These are phyloP conservation scores for Dendrocincla fuliginosa DNA, from an alignment of 2,797 vertebrate genomes.

Conservation along the genomic window DNA sequence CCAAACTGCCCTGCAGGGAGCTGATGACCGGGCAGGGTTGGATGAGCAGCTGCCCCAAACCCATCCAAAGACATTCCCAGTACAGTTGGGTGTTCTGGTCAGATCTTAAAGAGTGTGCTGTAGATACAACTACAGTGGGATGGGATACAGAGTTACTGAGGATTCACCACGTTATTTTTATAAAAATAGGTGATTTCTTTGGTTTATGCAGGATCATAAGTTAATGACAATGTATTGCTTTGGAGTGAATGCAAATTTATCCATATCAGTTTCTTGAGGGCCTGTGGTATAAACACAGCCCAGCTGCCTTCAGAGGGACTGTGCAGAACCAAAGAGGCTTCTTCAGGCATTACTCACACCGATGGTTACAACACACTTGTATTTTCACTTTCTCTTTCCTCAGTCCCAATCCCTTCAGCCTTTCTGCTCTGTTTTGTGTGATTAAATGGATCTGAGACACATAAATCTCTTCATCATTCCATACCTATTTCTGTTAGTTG, in stretches of 20 bases:
- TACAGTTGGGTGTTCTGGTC: accelerated
- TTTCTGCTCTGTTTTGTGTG: not conserved
- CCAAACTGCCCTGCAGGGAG: not conserved
- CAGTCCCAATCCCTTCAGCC: not conserved
- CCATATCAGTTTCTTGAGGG: not conserved
- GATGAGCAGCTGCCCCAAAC: not conserved
- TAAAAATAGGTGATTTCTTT: not conserved
- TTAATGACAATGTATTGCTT: not conserved
- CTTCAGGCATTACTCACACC: not conserved
- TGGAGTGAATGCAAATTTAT: not conserved
- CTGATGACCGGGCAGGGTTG: not conserved
- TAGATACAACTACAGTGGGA: not conserved
- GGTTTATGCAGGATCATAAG: not conserved
- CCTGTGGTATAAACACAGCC: not conserved
- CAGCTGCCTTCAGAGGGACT: not conserved
- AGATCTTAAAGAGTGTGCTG: not conserved
- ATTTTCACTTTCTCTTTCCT: not conserved
- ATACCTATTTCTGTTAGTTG: not conserved
- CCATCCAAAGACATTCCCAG: not conserved
- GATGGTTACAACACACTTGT: not conserved
- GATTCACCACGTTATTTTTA: not conserved
- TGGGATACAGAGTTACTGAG: not conserved
- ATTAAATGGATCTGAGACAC: not conserved
- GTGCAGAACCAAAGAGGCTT: not conserved
- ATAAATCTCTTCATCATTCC: not conserved